Evolutionary conservation across 2,797 vertebrate genomes (phyloP).

Genomic region (Mormyrops boulengeri): DNA sequence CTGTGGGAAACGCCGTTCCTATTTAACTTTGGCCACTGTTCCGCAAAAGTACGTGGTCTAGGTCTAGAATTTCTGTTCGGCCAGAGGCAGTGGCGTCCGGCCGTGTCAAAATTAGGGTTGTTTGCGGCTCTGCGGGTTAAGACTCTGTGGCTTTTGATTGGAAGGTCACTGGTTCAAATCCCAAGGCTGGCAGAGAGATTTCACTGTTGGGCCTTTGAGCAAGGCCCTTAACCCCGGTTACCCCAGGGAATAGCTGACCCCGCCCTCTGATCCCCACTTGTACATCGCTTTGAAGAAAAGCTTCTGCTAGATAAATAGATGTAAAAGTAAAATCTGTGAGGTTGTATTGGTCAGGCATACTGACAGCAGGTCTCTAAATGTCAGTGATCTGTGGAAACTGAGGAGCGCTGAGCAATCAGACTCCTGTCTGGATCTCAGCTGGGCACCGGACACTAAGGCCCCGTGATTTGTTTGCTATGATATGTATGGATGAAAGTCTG

Average conservation of each 20-base stretch:
- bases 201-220: neutral
- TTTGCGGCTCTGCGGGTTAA: neutral
- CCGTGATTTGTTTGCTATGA: neutral
- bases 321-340: neutral
- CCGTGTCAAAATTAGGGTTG: neutral
- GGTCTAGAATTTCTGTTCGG: neutral
- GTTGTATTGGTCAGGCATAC: neutral
- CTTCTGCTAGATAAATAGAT: neutral
- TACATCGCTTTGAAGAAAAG: neutral
- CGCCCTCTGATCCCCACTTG: neutral
- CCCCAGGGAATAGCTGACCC: neutral
- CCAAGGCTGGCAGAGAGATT: neutral
- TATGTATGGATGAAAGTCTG: neutral
- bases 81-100: neutral
- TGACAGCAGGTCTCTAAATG: neutral
- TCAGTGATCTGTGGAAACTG: neutral
- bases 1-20: neutral
- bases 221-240: neutral
- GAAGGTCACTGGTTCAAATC: neutral
- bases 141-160: neutral
- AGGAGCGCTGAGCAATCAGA: neutral
- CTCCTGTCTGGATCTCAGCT: neutral
- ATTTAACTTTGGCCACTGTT: neutral
- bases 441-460: neutral
- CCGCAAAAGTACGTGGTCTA: neutral